Evolutionary conservation across 2,113 vertebrate species (phyloP).

Genomic region (Chrysemys picta): DNA sequence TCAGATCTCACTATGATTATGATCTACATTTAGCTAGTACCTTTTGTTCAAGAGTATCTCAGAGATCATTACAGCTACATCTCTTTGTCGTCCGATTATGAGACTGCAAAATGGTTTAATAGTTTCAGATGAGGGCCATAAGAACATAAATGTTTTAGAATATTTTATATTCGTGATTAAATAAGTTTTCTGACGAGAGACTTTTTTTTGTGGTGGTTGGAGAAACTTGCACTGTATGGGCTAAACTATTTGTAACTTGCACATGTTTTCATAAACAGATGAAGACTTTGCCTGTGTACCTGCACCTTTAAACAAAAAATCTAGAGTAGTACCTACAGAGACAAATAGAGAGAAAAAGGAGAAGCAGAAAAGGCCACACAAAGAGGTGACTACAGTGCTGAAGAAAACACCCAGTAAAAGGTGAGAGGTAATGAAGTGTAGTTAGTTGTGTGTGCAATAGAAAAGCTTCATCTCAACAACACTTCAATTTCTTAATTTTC

Average conservation of each 20-base stretch:
- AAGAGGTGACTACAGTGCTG: slow-evolving; percentile 64
- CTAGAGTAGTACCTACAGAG: slow-evolving; percentile 71
- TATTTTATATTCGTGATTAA: not conserved
- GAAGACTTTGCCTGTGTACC: slow-evolving; percentile 88
- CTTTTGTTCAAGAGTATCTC: not conserved
- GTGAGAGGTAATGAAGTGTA: slow-evolving; percentile 67
- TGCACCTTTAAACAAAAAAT: slow-evolving; percentile 86
- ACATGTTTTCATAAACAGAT: slow-evolving; percentile 71
- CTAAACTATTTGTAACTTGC: not conserved
- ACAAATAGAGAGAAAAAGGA: slow-evolving; percentile 72
- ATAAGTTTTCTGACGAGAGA: not conserved
- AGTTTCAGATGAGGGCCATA: not conserved
- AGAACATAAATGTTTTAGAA: not conserved
- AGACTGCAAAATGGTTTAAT: not conserved
- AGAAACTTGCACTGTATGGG: not conserved
- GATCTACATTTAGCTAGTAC: not conserved
- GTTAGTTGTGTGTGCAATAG: not conserved
- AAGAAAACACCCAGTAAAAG: slow-evolving; percentile 75
- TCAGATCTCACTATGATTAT: not conserved
- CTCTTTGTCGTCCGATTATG: not conserved
- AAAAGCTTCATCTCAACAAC: not conserved
- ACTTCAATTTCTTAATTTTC: not conserved
- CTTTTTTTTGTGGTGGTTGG: not conserved
- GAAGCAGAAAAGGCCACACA: slow-evolving; percentile 70
- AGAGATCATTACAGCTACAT: not conserved